These are phyloP conservation scores for Poecile montanus DNA, from an alignment of 2,797 vertebrate genomes.

Conservation along the genomic window DNA sequence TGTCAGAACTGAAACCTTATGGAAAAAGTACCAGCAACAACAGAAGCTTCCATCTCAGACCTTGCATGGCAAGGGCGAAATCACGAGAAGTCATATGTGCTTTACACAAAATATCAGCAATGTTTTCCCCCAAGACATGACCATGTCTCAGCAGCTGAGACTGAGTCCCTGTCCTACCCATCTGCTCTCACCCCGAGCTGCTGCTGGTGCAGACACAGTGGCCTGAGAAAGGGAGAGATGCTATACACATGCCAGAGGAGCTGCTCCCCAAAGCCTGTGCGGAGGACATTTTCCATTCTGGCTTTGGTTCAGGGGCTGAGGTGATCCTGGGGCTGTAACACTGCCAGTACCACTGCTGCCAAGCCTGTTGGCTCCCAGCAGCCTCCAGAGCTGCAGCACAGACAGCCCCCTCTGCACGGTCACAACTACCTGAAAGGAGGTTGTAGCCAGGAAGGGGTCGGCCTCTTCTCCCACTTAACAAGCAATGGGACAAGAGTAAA, in stretches of 20 bases:
- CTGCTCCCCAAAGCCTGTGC: not conserved
- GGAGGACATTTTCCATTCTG: not conserved
- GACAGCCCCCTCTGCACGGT: not conserved
- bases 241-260: not conserved
- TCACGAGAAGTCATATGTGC: not conserved
- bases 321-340: not conserved
- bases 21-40: not conserved
- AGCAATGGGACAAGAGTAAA: not conserved
- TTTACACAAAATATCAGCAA: not conserved
- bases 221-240: not conserved
- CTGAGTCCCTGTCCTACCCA: not conserved
- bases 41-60: not conserved
- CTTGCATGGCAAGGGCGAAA: not conserved
- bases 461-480: not conserved
- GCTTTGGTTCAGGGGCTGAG: not conserved
- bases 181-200: not conserved
- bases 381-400: not conserved
- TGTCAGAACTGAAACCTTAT: not conserved
- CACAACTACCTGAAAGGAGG: not conserved
- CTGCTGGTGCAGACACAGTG: not conserved
- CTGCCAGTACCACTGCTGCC: not conserved
- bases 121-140: not conserved
- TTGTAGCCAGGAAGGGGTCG: rapidly evolving
- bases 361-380: not conserved
- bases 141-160: not conserved